Base-by-base conservation (phyloP, 2,888 invertebrate species). In the Mechanitis mazaeus region DNA sequence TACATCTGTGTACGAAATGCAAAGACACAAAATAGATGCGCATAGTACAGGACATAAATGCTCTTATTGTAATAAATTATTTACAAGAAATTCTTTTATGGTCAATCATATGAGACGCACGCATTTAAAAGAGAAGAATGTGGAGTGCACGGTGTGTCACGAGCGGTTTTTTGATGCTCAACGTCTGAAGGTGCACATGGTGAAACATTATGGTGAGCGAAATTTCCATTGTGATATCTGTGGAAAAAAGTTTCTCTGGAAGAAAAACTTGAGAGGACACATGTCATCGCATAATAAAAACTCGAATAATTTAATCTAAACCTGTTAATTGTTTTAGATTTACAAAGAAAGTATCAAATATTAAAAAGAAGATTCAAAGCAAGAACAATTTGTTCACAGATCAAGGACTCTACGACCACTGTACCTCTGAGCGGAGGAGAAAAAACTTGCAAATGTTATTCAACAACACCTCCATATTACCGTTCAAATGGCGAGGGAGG, bases 201-300 rank as follows among this genome's bases (percentile, higher is more conserved):
- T 86, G 7, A 85, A 84, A 59, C 92, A 92, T 69, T 81, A 84
- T 4, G 89, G 89, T 1, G 90, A 91, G 28, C 83, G 87, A 3
- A 86, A 86, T 38, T 91, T 90, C 63, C 87, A 92, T 58, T 93
- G 93, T 63, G 91, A 92, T 64, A 77, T 91, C 20, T 93, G 93
- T 65, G 89, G 90, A 0, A 91, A 91, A 69, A 91, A 88, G 74
- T 90, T 92, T 65, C 80, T 91, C 0, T 91, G 92, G 74, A 91
- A 91, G 72, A 92, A 91, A 59, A 91, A 92, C 67, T 76, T 93
- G 38, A 87, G 87, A 42, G 90, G 88, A 0, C 93, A 93, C 71
- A 85, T 91, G 70, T 81, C 75, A 2, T 79, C 80, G 1, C 84
- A 84, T 64, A 72, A 73, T 42, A 79, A 78, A 64, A 67, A 68